Base-by-base conservation (phyloP, 2,113 vertebrate species). In the Neotoma lepida region DNA sequence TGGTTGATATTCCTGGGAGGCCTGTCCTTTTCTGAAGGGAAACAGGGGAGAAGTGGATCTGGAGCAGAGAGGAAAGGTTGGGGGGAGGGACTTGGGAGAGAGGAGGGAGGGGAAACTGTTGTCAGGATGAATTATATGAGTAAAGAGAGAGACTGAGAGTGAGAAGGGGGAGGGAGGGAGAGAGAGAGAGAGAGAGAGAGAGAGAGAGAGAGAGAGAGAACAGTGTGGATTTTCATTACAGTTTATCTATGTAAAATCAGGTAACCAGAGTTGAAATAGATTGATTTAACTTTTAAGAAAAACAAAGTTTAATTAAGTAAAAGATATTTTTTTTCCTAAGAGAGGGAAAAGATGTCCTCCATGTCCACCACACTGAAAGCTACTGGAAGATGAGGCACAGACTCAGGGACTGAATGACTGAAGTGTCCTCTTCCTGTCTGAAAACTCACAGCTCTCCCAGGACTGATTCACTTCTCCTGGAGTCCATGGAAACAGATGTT, bases 271-370 rank as follows among this genome's bases (percentile, higher is more conserved):
- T 76, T 89, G 74, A 88, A 84, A 88, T 76, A 84, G 17, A 85
- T 90, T 71, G 63, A 82, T 12, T 89, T 49, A 77, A 74, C 91
- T 63, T 95, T 86, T 87, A 56, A 24, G 49, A 89, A 76, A 76
- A 94, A 93, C 2, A 41, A n/a, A 94, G 9, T 64, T 84, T 64
- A 39, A 73, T 86, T 44, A 66, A 41, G 13, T 84, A 4, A 56
- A 10, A 51, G 10, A 33, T 64, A 8, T 93, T 76, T 66, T 66
- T 86, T 41, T 10, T 39, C 74, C 24, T 39, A 1, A 35, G 58
- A 56, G 22, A 61, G 26, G 71, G 76, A 35, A 64, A 49, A 4
- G 17, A 46, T n/a, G 20, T 63, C 58, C 18, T 88, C 22, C 28
- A 44, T 56, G 9, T 86, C 41, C 80, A 18, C 73, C 44, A 44